Evolutionary conservation across 2,113 vertebrate genomes (phyloP).

Genomic region (Caretta caretta): DNA sequence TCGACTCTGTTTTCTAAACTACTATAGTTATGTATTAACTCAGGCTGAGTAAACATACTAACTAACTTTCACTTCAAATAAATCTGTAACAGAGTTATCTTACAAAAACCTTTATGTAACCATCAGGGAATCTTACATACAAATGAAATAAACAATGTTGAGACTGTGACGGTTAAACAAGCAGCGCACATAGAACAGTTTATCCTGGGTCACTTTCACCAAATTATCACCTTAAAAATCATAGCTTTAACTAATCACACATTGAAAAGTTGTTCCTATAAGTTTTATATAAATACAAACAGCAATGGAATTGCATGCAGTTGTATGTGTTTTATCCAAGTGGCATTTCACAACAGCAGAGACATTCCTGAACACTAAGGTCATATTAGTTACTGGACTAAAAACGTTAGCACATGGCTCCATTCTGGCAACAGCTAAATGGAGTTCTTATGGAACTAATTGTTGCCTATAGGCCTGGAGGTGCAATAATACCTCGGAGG

Average conservation of each 20-base stretch:
- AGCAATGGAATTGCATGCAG: conserved; percentile 24
- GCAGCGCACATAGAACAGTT: neutral
- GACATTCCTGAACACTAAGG: conserved; percentile 37
- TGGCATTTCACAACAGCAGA: neutral
- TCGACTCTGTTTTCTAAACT: neutral
- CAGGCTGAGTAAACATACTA: neutral
- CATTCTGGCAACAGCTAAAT: conserved; percentile 35
- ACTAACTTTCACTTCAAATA: neutral
- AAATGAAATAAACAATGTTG: neutral
- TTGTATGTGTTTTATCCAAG: conserved; percentile 35
- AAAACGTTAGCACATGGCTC: neutral
- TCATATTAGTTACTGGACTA: neutral
- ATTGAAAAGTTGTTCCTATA: neutral
- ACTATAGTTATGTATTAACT: neutral
- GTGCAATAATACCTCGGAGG: neutral
- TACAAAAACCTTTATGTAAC: neutral
- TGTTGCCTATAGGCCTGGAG: neutral
- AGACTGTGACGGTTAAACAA: conserved; percentile 35
- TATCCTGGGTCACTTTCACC: neutral
- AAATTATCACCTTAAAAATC: neutral
- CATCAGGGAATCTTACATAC: neutral
- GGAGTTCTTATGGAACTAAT: conserved; percentile 9
- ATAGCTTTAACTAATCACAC: neutral
- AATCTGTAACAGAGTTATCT: neutral
- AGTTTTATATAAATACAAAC: neutral